Evolutionary conservation across 1,140 invertebrate species (phyloP), one percentile per base, ranked within the genome.

Genomic region (Homalodisca vitripennis): DNA sequence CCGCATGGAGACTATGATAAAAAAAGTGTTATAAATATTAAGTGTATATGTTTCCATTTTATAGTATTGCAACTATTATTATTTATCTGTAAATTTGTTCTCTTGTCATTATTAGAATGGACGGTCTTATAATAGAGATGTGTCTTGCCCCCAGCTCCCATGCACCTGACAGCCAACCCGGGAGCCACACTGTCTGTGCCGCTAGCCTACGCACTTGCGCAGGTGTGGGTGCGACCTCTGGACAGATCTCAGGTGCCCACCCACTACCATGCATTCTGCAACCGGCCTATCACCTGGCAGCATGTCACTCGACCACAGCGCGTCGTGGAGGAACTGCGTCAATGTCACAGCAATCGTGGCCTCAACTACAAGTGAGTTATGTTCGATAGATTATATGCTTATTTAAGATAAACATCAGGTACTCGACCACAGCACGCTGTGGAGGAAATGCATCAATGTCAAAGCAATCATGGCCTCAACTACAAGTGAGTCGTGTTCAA

Each of bases 221-320:
- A 84, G 29, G 85, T 92, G 68, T 86, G 80, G 74, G 77, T 88
- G 1, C 82, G 82, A 66, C 88, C 88, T 14, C 60, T 83, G 75
- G 47, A 72, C 68, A 3, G 73, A 64, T 46, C 70, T 34, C 66
- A 73, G 72, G 68, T 76, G 47, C 75, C 78, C 0, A 77, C 74
- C 12, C 74, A 81, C 75, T 76, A 80, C 69, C 86, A 81, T 66
- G 83, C 84, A 66, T 90, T 85, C 76, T 89, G 86, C 75, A 80
- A 80, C 66, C 80, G 86, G 70, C 79, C 85, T 1, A 83, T 92
- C 22, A 80, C 83, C 48, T 92, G 90, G 90, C 83, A 86, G 20
- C 76, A 84, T 66, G 85, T 89, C 3, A 82, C 80, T n/a, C 82
- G 82, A 70, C 80, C 84, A 6, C 80, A 82, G 1, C 87, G 90